phyloP scores from a whole-genome alignment of 2,113 vertebrate genomes.

The Scatophagus argus region DNA sequence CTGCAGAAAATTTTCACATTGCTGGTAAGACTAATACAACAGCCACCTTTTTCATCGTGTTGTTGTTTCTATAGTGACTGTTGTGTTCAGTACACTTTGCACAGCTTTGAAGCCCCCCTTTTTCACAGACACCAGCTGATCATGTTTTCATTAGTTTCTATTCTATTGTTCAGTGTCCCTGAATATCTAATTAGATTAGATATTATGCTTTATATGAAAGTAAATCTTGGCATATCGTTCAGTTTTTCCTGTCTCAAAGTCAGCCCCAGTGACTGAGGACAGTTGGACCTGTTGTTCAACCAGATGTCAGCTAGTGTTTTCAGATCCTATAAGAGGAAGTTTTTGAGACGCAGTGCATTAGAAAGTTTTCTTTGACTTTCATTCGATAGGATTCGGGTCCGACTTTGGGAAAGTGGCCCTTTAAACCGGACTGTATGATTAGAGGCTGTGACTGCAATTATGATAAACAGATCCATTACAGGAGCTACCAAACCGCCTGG shows the following conservation, averaged over 20 bases:
- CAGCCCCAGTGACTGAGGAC: conserved; percentile 1
- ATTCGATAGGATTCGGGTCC: neutral
- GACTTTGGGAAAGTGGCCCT: neutral
- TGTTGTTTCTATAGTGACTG: neutral
- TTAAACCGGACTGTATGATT: conserved; percentile 62
- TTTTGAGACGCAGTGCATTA: neutral
- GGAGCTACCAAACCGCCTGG: conserved; percentile 41
- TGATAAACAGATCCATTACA: conserved; percentile 75
- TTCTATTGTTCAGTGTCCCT: neutral
- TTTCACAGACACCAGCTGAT: conserved; percentile 1
- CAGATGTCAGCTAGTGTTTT: neutral
- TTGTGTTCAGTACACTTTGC: neutral
- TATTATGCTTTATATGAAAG: no score
- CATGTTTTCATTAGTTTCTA: neutral
- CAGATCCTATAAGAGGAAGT: neutral
- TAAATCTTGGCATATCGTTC: no score
- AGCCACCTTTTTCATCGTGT: neutral
- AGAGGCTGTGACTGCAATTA: conserved; percentile 73
- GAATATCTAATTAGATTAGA: conserved; percentile 11
- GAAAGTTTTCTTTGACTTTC: conserved; percentile 18
- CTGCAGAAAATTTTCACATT: conserved; percentile 10
- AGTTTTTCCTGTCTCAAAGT: neutral
- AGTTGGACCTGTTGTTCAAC: conserved; percentile 8
- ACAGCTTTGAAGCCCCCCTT: neutral
- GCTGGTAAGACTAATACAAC: neutral